Evolutionary conservation across 35 echinoderm and acorn worm species (phyloP).

Genomic region (Apostichopus californicus): DNA sequence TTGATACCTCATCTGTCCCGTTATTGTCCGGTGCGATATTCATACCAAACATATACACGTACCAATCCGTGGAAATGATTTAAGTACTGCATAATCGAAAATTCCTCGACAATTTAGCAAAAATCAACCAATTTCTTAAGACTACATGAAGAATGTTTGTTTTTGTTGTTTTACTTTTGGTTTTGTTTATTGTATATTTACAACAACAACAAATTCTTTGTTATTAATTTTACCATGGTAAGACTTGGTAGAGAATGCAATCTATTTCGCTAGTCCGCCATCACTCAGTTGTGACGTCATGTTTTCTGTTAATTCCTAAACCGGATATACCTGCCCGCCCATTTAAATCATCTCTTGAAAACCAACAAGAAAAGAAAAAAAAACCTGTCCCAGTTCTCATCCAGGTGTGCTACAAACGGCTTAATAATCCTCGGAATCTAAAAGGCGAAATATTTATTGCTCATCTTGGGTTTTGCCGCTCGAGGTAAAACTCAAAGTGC

Average conservation of each 20-base stretch:
- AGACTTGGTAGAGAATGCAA: background rate
- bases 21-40: no score
- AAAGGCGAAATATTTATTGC: conserved; percentile 5
- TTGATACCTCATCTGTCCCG: no score
- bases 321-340: background rate
- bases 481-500: conserved; percentile 1
- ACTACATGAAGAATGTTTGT: no score
- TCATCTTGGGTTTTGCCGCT: background rate
- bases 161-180: no score
- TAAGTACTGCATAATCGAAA: no score
- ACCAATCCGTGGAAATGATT: no score
- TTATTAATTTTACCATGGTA: no score
- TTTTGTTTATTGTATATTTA: no score
- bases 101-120: no score
- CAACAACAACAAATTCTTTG: no score
- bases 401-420: background rate
- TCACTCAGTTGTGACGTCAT: background rate
- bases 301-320: background rate
- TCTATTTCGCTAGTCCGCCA: background rate
- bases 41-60: no score
- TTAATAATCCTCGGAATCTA: conserved; percentile 19
- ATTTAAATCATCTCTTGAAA: background rate
- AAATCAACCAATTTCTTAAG: no score
- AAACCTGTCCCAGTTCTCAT: background rate
- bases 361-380: background rate